These are phyloP conservation scores for Platycnemis pennipes DNA, from an alignment of 2,888 invertebrate genomes.

Conservation along the genomic window DNA sequence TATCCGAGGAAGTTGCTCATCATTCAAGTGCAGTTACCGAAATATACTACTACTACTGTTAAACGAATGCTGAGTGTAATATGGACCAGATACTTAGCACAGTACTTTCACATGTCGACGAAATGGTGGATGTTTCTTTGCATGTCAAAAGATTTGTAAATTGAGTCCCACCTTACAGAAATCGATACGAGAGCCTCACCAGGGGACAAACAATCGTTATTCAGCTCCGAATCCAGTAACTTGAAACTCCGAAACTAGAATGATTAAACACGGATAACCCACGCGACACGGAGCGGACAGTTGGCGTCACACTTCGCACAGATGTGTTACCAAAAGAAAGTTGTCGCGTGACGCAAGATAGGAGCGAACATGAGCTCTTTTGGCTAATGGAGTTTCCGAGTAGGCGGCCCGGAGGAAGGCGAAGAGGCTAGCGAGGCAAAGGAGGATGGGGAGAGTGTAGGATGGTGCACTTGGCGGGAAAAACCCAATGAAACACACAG, in stretches of 20 bases:
- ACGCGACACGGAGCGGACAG: neutral
- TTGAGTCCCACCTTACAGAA: too few species aligned
- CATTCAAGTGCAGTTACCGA: too few species aligned
- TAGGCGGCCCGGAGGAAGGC: slow-evolving; percentile 1
- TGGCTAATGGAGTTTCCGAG: slow-evolving; percentile 15
- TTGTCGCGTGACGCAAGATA: neutral
- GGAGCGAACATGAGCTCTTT: neutral
- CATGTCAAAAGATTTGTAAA: too few species aligned
- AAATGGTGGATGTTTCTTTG: too few species aligned
- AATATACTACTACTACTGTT: too few species aligned
- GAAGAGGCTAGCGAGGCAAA: neutral
- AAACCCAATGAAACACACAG: slow-evolving; percentile 17
- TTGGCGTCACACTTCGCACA: slow-evolving; percentile 8
- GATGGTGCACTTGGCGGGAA: neutral
- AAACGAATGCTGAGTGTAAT: too few species aligned
- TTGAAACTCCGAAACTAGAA: neutral
- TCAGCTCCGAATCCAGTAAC: too few species aligned
- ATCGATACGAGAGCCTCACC: too few species aligned
- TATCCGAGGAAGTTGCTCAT: too few species aligned
- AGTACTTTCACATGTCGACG: too few species aligned
- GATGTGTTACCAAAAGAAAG: neutral
- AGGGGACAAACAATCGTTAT: too few species aligned
- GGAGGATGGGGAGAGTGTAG: neutral
- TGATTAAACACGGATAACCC: neutral
- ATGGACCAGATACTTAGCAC: too few species aligned